Base-by-base conservation (phyloP, 2,113 vertebrate genomes). In the Litocranius walleri region DNA sequence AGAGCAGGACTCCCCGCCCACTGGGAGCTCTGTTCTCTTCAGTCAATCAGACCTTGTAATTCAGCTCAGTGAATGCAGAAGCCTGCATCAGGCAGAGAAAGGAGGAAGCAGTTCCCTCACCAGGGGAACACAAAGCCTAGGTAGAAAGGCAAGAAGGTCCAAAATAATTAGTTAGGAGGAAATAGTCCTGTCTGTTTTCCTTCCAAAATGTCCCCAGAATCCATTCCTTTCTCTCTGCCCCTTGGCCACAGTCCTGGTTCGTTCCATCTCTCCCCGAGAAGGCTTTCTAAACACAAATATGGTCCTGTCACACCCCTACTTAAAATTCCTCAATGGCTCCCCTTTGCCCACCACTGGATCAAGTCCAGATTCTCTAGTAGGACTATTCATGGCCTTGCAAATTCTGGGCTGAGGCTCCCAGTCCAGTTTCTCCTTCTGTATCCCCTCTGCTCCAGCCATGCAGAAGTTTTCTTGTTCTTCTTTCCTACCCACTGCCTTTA, bases 281-380 rank as follows among this genome's bases (percentile, higher is more conserved):
- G 94, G 82, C 77, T 96, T 96, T 97, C 97, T 84, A 87, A 96
- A 94, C 82, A 97, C 93, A 97, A 94, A 96, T 94, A 94, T 86
- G 78, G 93, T 87, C 96, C 97, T 91, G 95, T 97, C 95, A 97
- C 91, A 81, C 93, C 96, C 97, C 97, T 98, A 97, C 87, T 98
- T 98, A 98, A 97, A 96, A 98, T 98, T 98, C 97, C 97, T 95
- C 95, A 97, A 95, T 97, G 91, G 91, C 97, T 98, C 96, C 93
- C 96, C 96, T 94, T 97, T 96, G 89, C 91, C 96, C 97, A 94
- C 30, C 7, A 62, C 97, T 98, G 98, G 98, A 97, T 54, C 48
- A 61, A 78, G 74, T 87, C 97, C 98, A 98, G 13, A 27, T 82
- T 57, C 95, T 97, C 96, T 94, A 90, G 95, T 93, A 91, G 91